These are phyloP conservation scores for Saguinus midas DNA, from an alignment of 2,113 vertebrate species.

Conservation along the genomic window DNA sequence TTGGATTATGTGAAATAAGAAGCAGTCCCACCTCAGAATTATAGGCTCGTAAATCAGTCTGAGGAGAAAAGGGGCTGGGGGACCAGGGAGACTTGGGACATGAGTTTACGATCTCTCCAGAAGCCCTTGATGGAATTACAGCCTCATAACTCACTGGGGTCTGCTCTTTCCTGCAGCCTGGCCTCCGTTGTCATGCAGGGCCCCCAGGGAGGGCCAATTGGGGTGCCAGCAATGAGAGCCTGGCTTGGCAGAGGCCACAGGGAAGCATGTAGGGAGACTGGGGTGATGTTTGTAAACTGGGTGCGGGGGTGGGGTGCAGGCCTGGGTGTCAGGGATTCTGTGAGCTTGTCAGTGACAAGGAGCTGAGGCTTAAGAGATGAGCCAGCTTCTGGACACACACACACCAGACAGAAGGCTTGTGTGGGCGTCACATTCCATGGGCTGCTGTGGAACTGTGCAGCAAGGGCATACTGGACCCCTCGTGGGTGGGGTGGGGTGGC, in stretches of 20 bases:
- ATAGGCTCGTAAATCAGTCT: slow-evolving; percentile 70
- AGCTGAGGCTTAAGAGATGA: background rate
- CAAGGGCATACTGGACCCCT: background rate
- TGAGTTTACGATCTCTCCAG: slow-evolving; percentile 78
- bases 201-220: background rate
- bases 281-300: background rate
- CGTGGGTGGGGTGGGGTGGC: background rate
- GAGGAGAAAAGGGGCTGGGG: background rate
- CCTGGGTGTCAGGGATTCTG: background rate
- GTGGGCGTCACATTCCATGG: too few relatives aligned
- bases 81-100: background rate
- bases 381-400: too few relatives aligned
- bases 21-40: slow-evolving; percentile 64
- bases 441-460: background rate
- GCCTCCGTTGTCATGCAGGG: background rate
- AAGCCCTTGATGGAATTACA: slow-evolving; percentile 81
- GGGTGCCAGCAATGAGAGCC: background rate
- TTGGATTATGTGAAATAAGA: slow-evolving; percentile 66
- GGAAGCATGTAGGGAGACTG: background rate
- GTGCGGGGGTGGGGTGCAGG: background rate
- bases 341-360: background rate
- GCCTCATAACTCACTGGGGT: slow-evolving; percentile 75
- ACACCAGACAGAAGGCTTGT: background rate
- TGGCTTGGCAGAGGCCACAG: background rate
- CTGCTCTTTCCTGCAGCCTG: slow-evolving; percentile 40